Conservation (phyloP, 1,140 invertebrate species). For the Lithobius niger region DNA sequence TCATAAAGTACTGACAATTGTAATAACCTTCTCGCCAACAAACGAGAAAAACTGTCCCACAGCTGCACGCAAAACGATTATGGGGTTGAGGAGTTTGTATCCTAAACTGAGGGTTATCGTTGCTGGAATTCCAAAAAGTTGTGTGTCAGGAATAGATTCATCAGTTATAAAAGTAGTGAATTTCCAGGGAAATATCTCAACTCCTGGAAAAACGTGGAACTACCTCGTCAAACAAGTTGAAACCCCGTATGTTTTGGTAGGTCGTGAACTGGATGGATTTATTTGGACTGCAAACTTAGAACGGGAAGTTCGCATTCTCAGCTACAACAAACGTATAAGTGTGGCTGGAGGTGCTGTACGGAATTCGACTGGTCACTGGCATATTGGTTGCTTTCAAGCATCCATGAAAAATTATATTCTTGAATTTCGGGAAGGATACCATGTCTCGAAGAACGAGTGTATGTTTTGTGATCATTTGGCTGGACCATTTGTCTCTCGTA, state of each 20-base stretch:
- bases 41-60: not conserved
- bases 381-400: slow-evolving; percentile 24
- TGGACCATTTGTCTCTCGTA: slow-evolving; percentile 24
- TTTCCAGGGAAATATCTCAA: too few relatives aligned
- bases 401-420: slow-evolving; percentile 23
- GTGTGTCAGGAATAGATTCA: not conserved
- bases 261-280: slow-evolving; percentile 16
- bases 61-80: not conserved
- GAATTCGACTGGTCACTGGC: slow-evolving; percentile 25
- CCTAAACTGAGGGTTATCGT: not conserved
- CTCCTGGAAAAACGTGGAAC: slow-evolving; percentile 19
- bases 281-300: slow-evolving; percentile 20
- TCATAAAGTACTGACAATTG: not conserved
- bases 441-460: slow-evolving; percentile 23
- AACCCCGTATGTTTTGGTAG: slow-evolving; percentile 26
- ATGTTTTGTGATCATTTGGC: slow-evolving; percentile 26
- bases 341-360: slow-evolving; percentile 23
- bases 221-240: slow-evolving; percentile 13
- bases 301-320: slow-evolving; percentile 23
- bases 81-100: not conserved
- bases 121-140: not conserved
- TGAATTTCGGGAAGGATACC: slow-evolving; percentile 23
- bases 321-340: slow-evolving; percentile 11
- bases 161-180: not conserved
- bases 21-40: not conserved